A percentile compares a stretch with the other conserved stretches of the same genome.
phyloP scores from a whole-genome alignment of 1,140 invertebrate genomes.

The Phymorhynchus buccinoides region DNA sequence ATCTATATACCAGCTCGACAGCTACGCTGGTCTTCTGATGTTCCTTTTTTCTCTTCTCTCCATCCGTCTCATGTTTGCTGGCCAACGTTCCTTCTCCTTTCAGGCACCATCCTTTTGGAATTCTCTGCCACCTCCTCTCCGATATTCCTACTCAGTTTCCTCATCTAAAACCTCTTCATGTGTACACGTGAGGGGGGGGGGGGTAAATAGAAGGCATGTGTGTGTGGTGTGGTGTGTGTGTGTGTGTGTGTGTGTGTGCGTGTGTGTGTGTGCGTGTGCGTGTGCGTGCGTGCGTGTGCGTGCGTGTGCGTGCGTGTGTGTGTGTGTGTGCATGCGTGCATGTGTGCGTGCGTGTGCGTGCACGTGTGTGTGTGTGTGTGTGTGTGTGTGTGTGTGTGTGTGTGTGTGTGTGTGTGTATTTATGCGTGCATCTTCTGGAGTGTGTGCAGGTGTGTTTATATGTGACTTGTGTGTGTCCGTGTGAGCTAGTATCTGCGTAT shows the following conservation, averaged over 20 bases:
- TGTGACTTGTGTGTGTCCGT: background rate
- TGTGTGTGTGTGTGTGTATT: background rate
- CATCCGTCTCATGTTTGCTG: no score
- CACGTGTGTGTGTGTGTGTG: background rate
- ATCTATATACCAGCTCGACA: no score
- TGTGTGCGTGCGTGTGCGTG: background rate
- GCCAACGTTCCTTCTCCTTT: no score
- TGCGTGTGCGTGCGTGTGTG: background rate
- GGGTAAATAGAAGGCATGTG: no score
- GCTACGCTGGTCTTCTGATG: no score
- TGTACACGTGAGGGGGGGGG: no score
- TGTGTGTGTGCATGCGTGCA: background rate
- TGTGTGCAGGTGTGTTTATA: background rate
- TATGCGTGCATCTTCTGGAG: background rate
- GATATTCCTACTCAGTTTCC: no score
- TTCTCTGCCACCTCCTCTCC: no score
- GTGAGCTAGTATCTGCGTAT: background rate
- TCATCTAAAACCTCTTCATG: no score
- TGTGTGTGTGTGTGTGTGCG: background rate
- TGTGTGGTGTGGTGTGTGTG: background rate
- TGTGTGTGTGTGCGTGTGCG: conserved; percentile 3
- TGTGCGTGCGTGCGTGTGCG: background rate
- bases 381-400: conserved; percentile 9
- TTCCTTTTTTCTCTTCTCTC: no score
- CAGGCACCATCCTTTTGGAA: no score